Evolutionary conservation across 2,113 vertebrate genomes (phyloP).

Genomic region (Crotophaga sulcirostris): DNA sequence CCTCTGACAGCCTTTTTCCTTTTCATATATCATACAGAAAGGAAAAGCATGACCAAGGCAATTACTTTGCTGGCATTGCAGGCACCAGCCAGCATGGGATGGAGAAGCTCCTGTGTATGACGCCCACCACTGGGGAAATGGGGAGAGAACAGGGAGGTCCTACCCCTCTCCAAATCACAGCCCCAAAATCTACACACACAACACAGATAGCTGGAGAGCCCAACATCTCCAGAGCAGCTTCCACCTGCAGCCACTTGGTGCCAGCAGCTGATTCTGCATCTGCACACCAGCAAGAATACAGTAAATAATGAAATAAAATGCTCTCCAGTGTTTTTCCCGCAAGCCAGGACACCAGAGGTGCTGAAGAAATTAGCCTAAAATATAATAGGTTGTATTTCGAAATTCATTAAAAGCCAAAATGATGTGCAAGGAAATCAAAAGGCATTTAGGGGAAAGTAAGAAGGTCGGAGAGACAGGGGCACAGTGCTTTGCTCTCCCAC

Average conservation of each 20-base stretch:
- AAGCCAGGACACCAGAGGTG: not conserved
- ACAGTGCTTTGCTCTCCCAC: not conserved
- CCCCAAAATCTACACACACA: rapidly evolving
- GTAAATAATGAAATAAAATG: rapidly evolving
- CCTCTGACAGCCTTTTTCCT: not conserved
- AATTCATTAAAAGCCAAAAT: not conserved
- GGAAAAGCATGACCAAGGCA: not conserved
- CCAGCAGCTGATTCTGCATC: slow-evolving; percentile 25
- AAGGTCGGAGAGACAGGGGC: not conserved
- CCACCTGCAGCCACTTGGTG: slow-evolving; percentile 34
- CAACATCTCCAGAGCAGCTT: not conserved
- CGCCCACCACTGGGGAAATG: rapidly evolving
- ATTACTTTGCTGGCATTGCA: rapidly evolving
- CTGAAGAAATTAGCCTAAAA: not conserved
- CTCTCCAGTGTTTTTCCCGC: not conserved
- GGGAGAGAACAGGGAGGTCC: not conserved
- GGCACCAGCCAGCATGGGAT: rapidly evolving
- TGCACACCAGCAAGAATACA: rapidly evolving
- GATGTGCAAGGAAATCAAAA: not conserved
- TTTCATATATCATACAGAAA: not conserved
- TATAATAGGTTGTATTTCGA: not conserved
- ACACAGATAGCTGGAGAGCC: rapidly evolving
- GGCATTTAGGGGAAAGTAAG: rapidly evolving
- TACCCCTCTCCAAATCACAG: not conserved
- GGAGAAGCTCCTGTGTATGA: not conserved